These are phyloP conservation scores for Drosophila pandora DNA, from an alignment of 1,140 invertebrate species.

Conservation along the genomic window DNA sequence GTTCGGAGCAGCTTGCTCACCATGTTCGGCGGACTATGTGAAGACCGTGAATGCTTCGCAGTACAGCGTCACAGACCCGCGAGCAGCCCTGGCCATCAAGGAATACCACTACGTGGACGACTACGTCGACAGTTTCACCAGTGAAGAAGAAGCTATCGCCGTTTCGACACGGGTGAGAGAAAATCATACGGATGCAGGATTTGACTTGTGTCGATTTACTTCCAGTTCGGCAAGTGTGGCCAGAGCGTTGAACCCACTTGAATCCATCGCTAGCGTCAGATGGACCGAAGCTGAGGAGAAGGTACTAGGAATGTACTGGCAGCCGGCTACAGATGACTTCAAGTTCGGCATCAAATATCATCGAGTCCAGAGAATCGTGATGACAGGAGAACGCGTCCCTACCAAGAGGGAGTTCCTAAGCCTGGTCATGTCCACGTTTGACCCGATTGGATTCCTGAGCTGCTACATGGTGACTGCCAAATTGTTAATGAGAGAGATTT, in stretches of 20 bases:
- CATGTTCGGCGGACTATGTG: neutral
- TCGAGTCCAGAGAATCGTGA: neutral
- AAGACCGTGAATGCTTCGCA: neutral
- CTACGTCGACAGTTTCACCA: constrained; percentile 1
- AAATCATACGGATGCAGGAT: neutral
- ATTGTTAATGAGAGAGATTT: neutral
- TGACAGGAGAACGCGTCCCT: too few species aligned
- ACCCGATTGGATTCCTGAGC: too few species aligned
- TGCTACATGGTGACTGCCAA: neutral
- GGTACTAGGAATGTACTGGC: constrained; percentile 13
- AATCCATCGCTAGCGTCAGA: too few species aligned
- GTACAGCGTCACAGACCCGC: neutral
- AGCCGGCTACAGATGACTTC: constrained; percentile 18
- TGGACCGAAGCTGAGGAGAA: too few species aligned
- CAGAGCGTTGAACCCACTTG: neutral
- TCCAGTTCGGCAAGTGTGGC: neutral
- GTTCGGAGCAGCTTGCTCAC: neutral
- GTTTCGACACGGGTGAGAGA: neutral
- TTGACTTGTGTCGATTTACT: constrained; percentile 3
- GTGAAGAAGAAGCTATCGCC: neutral
- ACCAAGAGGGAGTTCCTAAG: too few species aligned
- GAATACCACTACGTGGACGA: constrained; percentile 9
- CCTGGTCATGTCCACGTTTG: too few species aligned
- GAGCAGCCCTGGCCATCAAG: constrained; percentile 1
- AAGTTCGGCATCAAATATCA: constrained; percentile 13